Evolutionary conservation across 2,113 vertebrate species (phyloP), one percentile per base, ranked within the genome.

Genomic region (Chrysemys picta): DNA sequence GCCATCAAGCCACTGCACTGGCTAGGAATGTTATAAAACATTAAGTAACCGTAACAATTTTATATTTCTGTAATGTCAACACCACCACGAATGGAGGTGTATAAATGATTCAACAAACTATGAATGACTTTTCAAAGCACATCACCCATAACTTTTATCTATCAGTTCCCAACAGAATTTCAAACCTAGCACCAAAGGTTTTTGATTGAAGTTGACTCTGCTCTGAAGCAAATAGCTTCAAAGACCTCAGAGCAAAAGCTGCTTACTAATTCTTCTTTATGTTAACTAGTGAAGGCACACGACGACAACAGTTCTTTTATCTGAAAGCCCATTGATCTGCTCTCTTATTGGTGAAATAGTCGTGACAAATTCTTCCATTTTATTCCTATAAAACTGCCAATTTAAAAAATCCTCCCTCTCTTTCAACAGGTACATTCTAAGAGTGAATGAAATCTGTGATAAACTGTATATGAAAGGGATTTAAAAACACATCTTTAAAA

Each of bases 191-290:
- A 24, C 42, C 86, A 75, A 82, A 59, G 53, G 50, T 49, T 57
- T 38, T n/a, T 90, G 52, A 80, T 82, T 31, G n/a, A 53, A 52
- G 17, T 45, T n/a, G 35, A 69, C 69, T 59, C 27, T n/a, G 16
- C 14, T 57, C 38, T 42, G 38, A 42, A 42, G 47, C 54, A 91
- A 91, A 84, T 13, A 62, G 57, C 89, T 92, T 85, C 81, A 91
- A 88, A 75, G 89, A 7, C 22, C 54, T 56, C 76, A 84, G 31
- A 24, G 49, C 24, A 75, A 76, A 75, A 78, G 38, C 84, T 75
- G 76, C 59, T 94, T 85, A 54, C 53, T 53, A 69, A 94, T 89
- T 91, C 93, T 53, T 59, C 87, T 91, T 94, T 24, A 91, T 85
- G n/a, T 81, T 45, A 78, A 78, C 31, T 85, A 52, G 57, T 76